Evolutionary conservation across 2,797 vertebrate genomes (phyloP), one percentile per base, ranked within the genome.

Genomic region (Alosa sapidissima): DNA sequence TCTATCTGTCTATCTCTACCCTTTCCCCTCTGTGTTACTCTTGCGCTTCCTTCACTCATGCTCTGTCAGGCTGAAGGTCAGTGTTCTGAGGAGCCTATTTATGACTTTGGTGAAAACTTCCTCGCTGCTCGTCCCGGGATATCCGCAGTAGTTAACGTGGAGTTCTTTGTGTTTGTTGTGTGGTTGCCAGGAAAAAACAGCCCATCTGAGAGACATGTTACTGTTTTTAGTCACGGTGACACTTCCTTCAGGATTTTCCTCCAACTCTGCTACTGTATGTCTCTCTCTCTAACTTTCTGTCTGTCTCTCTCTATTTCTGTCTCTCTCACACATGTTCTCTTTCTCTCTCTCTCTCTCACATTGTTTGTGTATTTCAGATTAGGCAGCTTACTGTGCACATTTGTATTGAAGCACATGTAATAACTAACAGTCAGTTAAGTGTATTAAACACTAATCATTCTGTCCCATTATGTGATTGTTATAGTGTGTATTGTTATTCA

Each of bases 171-270:
- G 86, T 89, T 87, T 87, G 87, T 87, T 89, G 85, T 87, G 36
- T 81, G 84, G 84, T 85, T 84, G 88, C 87, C 87, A 89, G 90
- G 89, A 90, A 89, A 89, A 89, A 90, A 88, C 88, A 89, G 84
- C 49, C 81, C 81, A 51, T 84, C n/a, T 86, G 60, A 86, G 87
- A 72, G 81, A 82, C 83, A 84, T 72, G 83, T 86, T 89, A 33
- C 90, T 85, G 54, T 85, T 88, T 89, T 89, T 87, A 90, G 88
- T 84, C 51, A 85, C 86, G 58, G 85, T 82, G 55, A 83, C 84
- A 88, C 83, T 88, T 81, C 54, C 54, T 83, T 81, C 81, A 84
- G 72, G 72, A 45, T 85, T 84, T 75, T 83, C 41, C 55, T 81
- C 54, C 84, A 49, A 55, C 24, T 83, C 81, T 86, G 41, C 45